Evolutionary conservation across 1,140 invertebrate genomes (phyloP).

Genomic region (Nymphalis io): DNA sequence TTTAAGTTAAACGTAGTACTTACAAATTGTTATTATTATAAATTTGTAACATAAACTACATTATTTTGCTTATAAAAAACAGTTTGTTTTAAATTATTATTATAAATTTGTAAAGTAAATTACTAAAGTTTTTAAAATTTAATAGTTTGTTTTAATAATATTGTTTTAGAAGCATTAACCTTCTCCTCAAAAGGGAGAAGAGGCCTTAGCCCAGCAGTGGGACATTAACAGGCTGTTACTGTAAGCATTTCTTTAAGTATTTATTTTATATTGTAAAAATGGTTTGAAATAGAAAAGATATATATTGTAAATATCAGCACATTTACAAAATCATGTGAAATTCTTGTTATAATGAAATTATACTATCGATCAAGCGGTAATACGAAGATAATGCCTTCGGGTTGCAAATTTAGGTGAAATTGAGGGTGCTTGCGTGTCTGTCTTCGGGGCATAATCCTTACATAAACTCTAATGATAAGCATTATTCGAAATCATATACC

Average conservation of each 20-base stretch:
- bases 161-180: too few species aligned
- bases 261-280: too few species aligned
- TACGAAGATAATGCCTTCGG: constrained; percentile 65
- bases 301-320: constrained; percentile 8
- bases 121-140: too few species aligned
- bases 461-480: constrained; percentile 65
- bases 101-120: too few species aligned
- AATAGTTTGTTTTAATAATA: too few species aligned
- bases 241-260: too few species aligned
- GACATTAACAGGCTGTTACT: too few species aligned
- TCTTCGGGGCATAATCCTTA: constrained; percentile 59
- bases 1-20: constrained; percentile 35
- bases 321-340: constrained; percentile 49
- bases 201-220: too few species aligned
- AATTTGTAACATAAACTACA: constrained; percentile 15
- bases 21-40: constrained; percentile 36
- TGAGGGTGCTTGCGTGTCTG: constrained; percentile 66
- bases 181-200: too few species aligned
- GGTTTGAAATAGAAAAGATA: too few species aligned
- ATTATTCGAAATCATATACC: constrained; percentile 70
- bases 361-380: constrained; percentile 74
- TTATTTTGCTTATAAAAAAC: too few species aligned
- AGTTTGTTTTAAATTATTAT: too few species aligned
- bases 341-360: constrained; percentile 71
- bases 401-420: constrained; percentile 76